Percentiles rank a stretch among this genome's conserved stretches.
phyloP scores from a whole-genome alignment of 1,140 invertebrate species.

The Anthonomus grandis region DNA sequence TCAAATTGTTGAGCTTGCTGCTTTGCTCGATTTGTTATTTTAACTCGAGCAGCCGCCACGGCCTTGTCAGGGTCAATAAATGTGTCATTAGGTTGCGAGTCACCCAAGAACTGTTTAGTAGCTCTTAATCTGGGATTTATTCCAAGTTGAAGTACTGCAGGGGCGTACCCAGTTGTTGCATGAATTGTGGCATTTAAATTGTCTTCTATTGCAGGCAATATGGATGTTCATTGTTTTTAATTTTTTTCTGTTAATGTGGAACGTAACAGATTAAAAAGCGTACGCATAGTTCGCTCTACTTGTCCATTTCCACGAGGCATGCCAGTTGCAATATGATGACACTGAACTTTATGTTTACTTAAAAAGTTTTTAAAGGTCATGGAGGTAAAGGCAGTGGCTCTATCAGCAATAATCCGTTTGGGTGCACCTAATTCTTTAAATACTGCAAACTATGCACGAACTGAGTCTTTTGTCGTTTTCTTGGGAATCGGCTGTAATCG shows the following conservation, averaged over 20 bases:
- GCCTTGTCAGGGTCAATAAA: constrained; percentile 22
- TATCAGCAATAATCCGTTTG: constrained; percentile 11
- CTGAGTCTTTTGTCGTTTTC: constrained; percentile 7
- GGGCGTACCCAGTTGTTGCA: no score
- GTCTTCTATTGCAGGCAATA: constrained; percentile 7
- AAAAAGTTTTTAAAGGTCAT: no score
- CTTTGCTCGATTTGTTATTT: no score
- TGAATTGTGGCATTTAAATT: no score
- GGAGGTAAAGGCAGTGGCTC: constrained; percentile 11
- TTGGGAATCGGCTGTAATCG: constrained; percentile 1
- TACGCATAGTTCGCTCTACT: no score
- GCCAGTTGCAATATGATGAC: constrained; percentile 8
- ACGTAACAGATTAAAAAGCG: no score
- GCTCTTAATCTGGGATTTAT: no score
- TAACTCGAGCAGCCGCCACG: no score
- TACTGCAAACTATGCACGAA: constrained; percentile 1
- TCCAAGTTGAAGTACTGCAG: no score
- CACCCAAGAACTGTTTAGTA: constrained; percentile 13
- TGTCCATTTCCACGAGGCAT: no score
- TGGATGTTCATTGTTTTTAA: constrained; percentile 13
- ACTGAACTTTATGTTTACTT: constrained; percentile 12
- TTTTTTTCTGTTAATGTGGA: constrained; percentile 12
- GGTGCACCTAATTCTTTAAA: constrained; percentile 16
- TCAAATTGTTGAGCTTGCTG: no score
- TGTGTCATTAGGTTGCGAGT: constrained; percentile 11